Evolutionary conservation across 2,888 invertebrate genomes (phyloP), one percentile per base, ranked within the genome.

Genomic region (Dascillus cervinus): DNA sequence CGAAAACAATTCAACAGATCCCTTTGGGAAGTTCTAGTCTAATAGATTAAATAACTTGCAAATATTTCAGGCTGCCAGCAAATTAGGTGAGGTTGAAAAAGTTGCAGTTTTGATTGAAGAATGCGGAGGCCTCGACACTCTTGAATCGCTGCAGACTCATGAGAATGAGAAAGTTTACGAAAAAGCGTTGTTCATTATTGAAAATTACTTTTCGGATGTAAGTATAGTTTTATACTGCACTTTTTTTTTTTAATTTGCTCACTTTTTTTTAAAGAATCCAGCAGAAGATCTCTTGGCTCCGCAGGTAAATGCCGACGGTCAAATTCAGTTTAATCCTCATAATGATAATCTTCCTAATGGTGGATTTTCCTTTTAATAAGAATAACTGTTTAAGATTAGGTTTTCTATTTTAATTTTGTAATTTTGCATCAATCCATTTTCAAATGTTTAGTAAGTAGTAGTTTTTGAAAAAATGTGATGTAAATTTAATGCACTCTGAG

Each of bases 141-240:
- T 97, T 27, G 96, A 97, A 59, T 68, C 68, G 2, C 65, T 97
- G 23, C 96, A 97, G 57, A 74, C 79, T 32, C 95, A 96, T 54
- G 87, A 90, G 51, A 94, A 94, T 56, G 82, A 86, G 58, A 81
- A 87, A 62, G 81, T 92, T 11, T 65, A 65, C 26, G 65, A 65
- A 42, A 64, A 64, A 41, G 56, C 64, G 1, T 47, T 65, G 23
- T 43, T 42, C 28, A 46, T 66, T 4, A 65, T 66, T 27, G 66
- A 66, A 45, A 63, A 57, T 30, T 66, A 52, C 46, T 65, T 65
- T 41, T 55, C 61, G 22, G 65, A 63, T 33, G 63, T 62, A 52
- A 42, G 46, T 50, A 32, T 26, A 6, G 15, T 31, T 15, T 25
- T 30, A n/a, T 34, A n/a, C 11, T 10, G 20, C 27, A 10, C 27